Evolutionary conservation across 1,140 invertebrate species (phyloP).

Genomic region (Cyclargus thomasi): DNA sequence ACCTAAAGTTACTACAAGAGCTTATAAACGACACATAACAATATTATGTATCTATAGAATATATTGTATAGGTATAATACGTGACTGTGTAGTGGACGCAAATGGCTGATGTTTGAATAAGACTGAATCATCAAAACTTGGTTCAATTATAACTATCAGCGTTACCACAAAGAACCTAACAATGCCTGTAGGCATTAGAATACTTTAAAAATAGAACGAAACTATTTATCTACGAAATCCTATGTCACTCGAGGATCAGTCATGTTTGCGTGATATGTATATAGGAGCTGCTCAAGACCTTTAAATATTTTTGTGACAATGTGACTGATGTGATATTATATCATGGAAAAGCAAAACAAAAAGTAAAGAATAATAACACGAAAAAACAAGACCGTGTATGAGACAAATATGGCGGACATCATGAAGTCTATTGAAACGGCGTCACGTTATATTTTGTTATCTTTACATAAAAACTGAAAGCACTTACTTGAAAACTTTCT

Average conservation of each 20-base stretch:
- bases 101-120: background rate
- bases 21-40: background rate
- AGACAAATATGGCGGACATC: conserved; percentile 73
- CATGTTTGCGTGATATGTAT: background rate
- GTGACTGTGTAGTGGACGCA: background rate
- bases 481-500: conserved; percentile 71
- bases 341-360: conserved; percentile 23
- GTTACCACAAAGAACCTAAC: background rate
- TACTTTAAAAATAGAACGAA: background rate
- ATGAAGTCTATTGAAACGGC: conserved; percentile 67
- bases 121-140: background rate
- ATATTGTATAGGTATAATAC: background rate
- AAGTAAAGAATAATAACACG: conserved; percentile 36
- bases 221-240: background rate
- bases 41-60: background rate
- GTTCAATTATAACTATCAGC: background rate
- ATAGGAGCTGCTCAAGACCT: background rate
- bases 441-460: conserved; percentile 46
- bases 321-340: background rate
- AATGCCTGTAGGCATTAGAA: background rate
- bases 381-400: conserved; percentile 55
- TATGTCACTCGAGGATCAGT: background rate
- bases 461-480: conserved; percentile 40
- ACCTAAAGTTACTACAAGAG: background rate
- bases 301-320: background rate